phyloP scores from a whole-genome alignment of 2,888 invertebrate species.

The Phyllotreta striolata region DNA sequence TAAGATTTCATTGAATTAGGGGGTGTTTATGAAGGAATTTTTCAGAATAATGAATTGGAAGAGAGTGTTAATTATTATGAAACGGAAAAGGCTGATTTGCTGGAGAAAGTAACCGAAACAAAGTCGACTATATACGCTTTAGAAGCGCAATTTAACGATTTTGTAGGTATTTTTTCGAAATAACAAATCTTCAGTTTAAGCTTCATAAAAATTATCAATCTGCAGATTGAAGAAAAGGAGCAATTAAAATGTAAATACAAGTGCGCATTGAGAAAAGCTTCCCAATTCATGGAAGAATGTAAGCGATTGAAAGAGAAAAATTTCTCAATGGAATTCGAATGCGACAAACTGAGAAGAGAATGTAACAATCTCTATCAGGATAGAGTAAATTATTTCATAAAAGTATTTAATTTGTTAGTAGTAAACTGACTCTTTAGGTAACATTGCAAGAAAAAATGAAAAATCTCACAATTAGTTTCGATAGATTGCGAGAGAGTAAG shows the following conservation, averaged over 20 bases:
- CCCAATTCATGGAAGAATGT: conserved; percentile 32
- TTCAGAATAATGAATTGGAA: conserved; percentile 12
- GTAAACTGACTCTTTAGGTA: conserved; percentile 34
- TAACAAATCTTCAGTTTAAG: neutral
- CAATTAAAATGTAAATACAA: conserved; percentile 38
- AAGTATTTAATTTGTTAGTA: conserved; percentile 17
- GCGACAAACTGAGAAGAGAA: conserved; percentile 29
- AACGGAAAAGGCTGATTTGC: conserved; percentile 36
- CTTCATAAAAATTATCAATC: neutral
- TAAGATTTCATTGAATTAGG: neutral
- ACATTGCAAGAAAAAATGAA: conserved; percentile 36
- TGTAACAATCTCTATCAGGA: conserved; percentile 22
- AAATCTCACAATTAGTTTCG: conserved; percentile 32
- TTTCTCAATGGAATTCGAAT: conserved; percentile 25
- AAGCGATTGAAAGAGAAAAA: conserved; percentile 34
- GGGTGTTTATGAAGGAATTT: conserved; percentile 24
- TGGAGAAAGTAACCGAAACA: conserved; percentile 37
- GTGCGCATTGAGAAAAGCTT: conserved; percentile 23
- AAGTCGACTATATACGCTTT: conserved; percentile 43
- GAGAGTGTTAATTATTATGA: conserved; percentile 25
- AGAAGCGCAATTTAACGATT: conserved; percentile 44
- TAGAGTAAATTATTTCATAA: conserved; percentile 31
- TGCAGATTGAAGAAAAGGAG: conserved; percentile 37
- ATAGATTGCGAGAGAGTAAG: conserved; percentile 33
- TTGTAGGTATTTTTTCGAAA: conserved; percentile 36